Evolutionary conservation across 2,888 invertebrate genomes (phyloP), one percentile per base, ranked within the genome.

Genomic region (Harpalus rufipes): DNA sequence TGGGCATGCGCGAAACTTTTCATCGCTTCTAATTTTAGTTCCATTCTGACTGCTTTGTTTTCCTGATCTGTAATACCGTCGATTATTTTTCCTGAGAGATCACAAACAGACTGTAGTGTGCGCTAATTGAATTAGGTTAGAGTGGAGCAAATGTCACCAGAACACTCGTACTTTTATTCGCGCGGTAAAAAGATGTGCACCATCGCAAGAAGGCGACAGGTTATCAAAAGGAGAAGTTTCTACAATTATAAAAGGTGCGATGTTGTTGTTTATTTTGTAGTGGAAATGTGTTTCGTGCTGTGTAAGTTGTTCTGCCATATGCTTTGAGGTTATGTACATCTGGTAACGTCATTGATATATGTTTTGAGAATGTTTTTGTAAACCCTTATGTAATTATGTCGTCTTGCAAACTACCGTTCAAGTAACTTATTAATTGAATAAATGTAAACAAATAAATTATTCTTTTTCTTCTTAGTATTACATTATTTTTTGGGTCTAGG

Each of bases 221-320:
- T 88, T 59, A 87, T 87, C 18, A 86, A 87, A n/a, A 85, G 87
- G 58, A 86, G 87, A 14, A 87, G 87, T n/a, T 87, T 87, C 80
- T 88, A 88, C 85, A 88, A 87, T 72, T 88, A 87, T 85, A 87
- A 85, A 51, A 51, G 44, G 68, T 68, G 80, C 78, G 44, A 84
- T 80, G 84, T 85, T 72, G 3, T 4, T 32, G 32, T 59, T 51
- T 25, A 21, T 63, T 61, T 61, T 61, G n/a, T 16, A 16, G 8
- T 16, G 61, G 61, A 61, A 16, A 7, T 61, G 16, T 61, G 16
- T 8, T 61, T 61, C 16, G 61, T 51, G 44, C 44, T 51, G 56
- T 59, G 7, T 7, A 59, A 16, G 16, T 16, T 59, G 14, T 16
- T 59, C n/a, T 59, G 10, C n/a, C 5, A 32, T 51, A 12, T 51